phyloP scores from a whole-genome alignment of 1,140 invertebrate genomes.

The Drosophila sp. region DNA sequence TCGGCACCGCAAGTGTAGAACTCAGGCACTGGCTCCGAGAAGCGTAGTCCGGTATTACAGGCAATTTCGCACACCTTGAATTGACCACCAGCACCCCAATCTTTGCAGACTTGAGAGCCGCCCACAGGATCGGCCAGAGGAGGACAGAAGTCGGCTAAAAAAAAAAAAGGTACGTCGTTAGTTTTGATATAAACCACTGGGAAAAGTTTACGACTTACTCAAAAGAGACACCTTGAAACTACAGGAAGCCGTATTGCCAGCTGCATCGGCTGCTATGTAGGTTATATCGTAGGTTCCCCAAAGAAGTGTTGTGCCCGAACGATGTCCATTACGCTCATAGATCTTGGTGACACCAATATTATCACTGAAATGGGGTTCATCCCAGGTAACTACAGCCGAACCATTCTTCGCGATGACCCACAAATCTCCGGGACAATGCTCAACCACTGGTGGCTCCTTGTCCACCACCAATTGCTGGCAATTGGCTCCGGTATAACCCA shows the following conservation, averaged over 20 bases:
- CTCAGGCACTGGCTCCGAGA: slow-evolving; percentile 94
- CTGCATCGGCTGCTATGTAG: slow-evolving; percentile 95
- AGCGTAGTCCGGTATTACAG: slow-evolving; percentile 93
- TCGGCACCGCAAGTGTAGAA: slow-evolving; percentile 98
- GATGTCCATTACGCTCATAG: slow-evolving; percentile 93
- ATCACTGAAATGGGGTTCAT: slow-evolving; percentile 95
- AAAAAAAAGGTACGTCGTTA: background rate
- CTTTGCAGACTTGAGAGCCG: slow-evolving; percentile 94
- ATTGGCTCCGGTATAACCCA: slow-evolving; percentile 92
- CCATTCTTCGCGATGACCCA: slow-evolving; percentile 97
- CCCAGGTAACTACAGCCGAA: slow-evolving; percentile 96
- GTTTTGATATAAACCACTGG: background rate
- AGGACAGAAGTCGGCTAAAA: slow-evolving; percentile 94
- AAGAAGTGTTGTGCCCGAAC: slow-evolving; percentile 94
- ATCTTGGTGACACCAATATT: slow-evolving; percentile 92
- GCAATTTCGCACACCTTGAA: slow-evolving; percentile 95
- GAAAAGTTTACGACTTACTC: slow-evolving; percentile 86
- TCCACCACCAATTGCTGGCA: slow-evolving; percentile 93
- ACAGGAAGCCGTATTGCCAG: slow-evolving; percentile 95
- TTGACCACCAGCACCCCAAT: slow-evolving; percentile 97
- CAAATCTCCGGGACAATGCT: slow-evolving; percentile 95
- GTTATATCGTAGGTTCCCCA: slow-evolving; percentile 97
- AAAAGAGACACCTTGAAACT: slow-evolving; percentile 96
- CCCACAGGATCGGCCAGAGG: slow-evolving; percentile 93
- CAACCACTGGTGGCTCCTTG: slow-evolving; percentile 93